Conservation (phyloP, 2,113 vertebrate genomes). For the Microcebus ravelobensis region DNA sequence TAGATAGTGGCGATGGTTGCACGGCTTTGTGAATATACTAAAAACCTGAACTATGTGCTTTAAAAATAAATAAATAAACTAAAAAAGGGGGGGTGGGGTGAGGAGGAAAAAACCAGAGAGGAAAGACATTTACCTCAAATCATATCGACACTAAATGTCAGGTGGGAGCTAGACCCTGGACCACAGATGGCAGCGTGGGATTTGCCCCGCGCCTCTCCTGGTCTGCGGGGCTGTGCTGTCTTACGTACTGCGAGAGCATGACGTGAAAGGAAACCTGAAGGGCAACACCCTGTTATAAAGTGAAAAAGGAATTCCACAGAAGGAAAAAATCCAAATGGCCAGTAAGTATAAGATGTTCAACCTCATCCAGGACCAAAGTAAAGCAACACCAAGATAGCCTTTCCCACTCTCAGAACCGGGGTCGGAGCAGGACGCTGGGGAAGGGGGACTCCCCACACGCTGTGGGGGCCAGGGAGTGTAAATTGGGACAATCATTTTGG, state of each 20-base stretch:
- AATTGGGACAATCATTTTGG: neutral
- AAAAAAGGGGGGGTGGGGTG: neutral
- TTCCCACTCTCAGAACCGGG: fast-evolving
- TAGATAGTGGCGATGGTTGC: neutral
- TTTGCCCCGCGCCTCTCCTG: neutral
- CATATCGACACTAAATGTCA: neutral
- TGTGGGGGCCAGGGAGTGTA: neutral
- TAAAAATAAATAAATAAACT: neutral
- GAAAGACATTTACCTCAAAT: neutral
- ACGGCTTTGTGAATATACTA: neutral
- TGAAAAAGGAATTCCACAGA: neutral
- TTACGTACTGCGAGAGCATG: neutral
- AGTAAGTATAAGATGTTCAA: neutral
- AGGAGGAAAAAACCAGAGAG: neutral
- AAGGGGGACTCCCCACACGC: fast-evolving
- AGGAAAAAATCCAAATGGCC: neutral
- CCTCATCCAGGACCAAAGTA: neutral
- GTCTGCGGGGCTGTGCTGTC: neutral
- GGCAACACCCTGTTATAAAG: neutral
- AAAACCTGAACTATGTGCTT: neutral
- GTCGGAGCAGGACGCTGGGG: fast-evolving
- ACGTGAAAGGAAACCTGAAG: neutral
- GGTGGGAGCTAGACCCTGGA: neutral
- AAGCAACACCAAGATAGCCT: fast-evolving
- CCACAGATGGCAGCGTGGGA: neutral